phyloP scores from a whole-genome alignment of 1,140 invertebrate genomes.

The Panulirus ornatus region DNA sequence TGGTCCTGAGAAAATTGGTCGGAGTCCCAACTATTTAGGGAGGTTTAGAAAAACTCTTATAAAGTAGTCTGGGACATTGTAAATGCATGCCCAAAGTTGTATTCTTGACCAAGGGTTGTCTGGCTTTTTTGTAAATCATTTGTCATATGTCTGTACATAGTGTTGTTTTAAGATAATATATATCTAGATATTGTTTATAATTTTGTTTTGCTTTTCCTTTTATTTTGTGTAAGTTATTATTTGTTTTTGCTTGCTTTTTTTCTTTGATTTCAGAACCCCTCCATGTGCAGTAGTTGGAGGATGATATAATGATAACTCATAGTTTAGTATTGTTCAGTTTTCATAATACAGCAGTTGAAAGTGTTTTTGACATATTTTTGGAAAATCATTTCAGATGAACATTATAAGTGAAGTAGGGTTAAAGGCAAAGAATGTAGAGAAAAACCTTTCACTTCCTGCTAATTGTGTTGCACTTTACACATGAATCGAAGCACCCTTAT shows the following conservation, averaged over 20 bases:
- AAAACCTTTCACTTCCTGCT: no score
- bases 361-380: no score
- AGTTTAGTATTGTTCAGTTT: no score
- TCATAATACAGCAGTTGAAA: no score
- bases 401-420: no score
- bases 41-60: constrained; percentile 42
- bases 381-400: no score
- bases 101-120: background rate
- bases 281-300: background rate
- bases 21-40: constrained; percentile 32
- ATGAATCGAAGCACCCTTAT: no score
- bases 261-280: background rate
- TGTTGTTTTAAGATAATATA: constrained; percentile 56
- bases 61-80: constrained; percentile 35
- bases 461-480: no score
- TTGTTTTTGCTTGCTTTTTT: constrained; percentile 1
- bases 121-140: constrained; percentile 17
- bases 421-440: no score
- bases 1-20: constrained; percentile 22
- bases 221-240: constrained; percentile 10
- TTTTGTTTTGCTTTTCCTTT: constrained; percentile 55
- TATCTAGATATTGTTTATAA: constrained; percentile 47
- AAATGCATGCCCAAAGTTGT: background rate
- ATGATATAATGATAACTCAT: no score
- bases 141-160: constrained; percentile 41